Base-by-base conservation (phyloP, 2,888 invertebrate genomes). In the Drosophila diplacantha region DNA sequence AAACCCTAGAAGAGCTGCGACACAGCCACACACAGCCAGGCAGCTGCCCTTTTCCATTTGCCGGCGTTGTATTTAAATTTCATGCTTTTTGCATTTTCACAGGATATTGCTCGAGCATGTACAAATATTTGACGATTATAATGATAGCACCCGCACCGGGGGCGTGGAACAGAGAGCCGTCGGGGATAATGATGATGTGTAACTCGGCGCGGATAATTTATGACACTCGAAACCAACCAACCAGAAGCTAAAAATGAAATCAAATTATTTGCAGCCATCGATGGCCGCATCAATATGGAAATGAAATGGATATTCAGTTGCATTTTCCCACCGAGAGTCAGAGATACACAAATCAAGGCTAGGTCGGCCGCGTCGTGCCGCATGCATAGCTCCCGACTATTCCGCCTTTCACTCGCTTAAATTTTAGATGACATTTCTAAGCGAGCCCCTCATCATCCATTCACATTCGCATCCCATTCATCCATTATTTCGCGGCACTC, bases 361-460 rank as follows among this genome's bases (percentile, higher is more conserved):
- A 39, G 4, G 38, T 35, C 35, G 35, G 39, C 32, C 24, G 12
- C 22, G 24, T 20, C 16, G 16, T 43, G 16, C 24, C 32, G 31
- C 22, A 60, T 44, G 44, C 44, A 44, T 35, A 41, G 43, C 39
- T 43, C 14, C 14, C 22, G 39, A 57, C 43, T 44, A 22, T 65
- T 65, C 64, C 51, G 66, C 57, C 39, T 60, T 52, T 65, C 62
- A 54, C 29, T 64, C 68, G 68, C 73, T 73, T 71, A 50, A 65
- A 74, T 71, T 74, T 73, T 66, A 76, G 63, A 73, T 74, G 73
- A 74, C 71, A 68, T 73, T 76, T 69, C 61, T 72, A 77, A 64
- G 60, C 63, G 54, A 66, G 24, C 39, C 50, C 22, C 59, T 50
- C 60, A 61, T 61, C 49, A 61, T 58, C 58, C 59, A 52, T 52